Evolutionary conservation across 2,888 invertebrate species (phyloP), one percentile per base, ranked within the genome.

Genomic region (Epirrita christyi): DNA sequence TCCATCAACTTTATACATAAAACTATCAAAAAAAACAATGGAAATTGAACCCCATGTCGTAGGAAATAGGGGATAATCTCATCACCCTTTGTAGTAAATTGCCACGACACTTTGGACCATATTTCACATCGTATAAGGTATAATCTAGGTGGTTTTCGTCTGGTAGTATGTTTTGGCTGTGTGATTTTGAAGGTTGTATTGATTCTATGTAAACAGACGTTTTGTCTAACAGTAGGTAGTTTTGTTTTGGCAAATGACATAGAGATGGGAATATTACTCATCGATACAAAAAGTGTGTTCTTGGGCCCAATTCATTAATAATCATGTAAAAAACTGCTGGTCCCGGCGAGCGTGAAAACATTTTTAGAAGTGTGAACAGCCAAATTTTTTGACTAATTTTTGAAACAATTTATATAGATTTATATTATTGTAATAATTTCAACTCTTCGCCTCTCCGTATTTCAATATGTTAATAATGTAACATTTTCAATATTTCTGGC

Each of bases 161-260:
- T 3, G 21, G 21, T 21, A 21, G 21, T 21, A 21, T 21, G 2
- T 21, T 41, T 10, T 15, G 8, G 10, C 8, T 43, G n/a, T n/a
- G 2, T 29, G 40, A n/a, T 36, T 43, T 38, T 11, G 28, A 15
- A 37, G 37, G 48, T 11, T 48, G 14, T 28, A 46, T 28, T 43
- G 40, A 14, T 9, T 28, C 21, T 21, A 38, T 2, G 32, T 15
- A 11, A 11, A 32, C 13, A 42, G 42, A 14, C 13, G 27, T n/a
- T 40, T 49, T 49, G 28, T 48, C n/a, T 46, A 29, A 27, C 3
- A 9, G 38, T 44, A 27, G 49, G 36, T 41, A 56, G 52, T 28
- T 37, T 29, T 47, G 27, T 56, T 14, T 47, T 34, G 37, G 38
- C n/a, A n/a, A n/a, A n/a, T n/a, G n/a, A n/a, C n/a, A n/a, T 54